These are phyloP conservation scores for Microdon myrmicae DNA, from an alignment of 2,888 invertebrate genomes.

Conservation along the genomic window DNA sequence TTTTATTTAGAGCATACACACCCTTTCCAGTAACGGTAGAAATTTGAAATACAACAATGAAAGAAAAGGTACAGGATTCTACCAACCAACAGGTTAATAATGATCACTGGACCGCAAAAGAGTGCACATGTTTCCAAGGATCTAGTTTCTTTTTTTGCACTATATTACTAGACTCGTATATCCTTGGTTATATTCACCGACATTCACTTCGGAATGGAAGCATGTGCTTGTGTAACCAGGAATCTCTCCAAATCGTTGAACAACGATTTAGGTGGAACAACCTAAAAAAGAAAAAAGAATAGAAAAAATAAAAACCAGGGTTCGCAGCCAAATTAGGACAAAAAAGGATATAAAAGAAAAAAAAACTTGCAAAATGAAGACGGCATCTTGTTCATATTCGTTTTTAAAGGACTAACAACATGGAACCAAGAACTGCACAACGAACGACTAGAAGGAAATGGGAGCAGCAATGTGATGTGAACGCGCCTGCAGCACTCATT, in stretches of 20 bases:
- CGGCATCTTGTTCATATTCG: slow-evolving; percentile 8
- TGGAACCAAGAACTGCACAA: slow-evolving; percentile 3
- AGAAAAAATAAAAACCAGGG: slow-evolving; percentile 20
- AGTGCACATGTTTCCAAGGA: slow-evolving; percentile 34
- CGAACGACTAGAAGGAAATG: background rate
- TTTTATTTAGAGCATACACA: too few relatives aligned
- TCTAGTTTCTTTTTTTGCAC: slow-evolving; percentile 3
- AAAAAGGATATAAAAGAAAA: slow-evolving; percentile 17
- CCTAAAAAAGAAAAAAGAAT: slow-evolving; percentile 6
- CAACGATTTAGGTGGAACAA: slow-evolving; percentile 24
- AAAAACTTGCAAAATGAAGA: slow-evolving; percentile 14
- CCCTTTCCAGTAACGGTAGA: too few relatives aligned
- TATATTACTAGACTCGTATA: slow-evolving; percentile 13
- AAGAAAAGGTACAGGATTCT: too few relatives aligned
- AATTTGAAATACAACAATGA: too few relatives aligned
- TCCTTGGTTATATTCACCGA: slow-evolving; percentile 13
- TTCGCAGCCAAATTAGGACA: slow-evolving; percentile 42
- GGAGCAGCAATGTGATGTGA: slow-evolving; percentile 39
- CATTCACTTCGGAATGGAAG: slow-evolving; percentile 14
- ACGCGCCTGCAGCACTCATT: slow-evolving; percentile 49
- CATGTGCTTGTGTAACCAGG: slow-evolving; percentile 24
- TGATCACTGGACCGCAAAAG: slow-evolving; percentile 22
- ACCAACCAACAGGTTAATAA: slow-evolving; percentile 4
- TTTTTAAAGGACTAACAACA: slow-evolving; percentile 10
- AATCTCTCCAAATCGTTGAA: slow-evolving; percentile 40